Evolutionary conservation across 1,140 invertebrate genomes (phyloP).

Genomic region (Octopus sinensis): DNA sequence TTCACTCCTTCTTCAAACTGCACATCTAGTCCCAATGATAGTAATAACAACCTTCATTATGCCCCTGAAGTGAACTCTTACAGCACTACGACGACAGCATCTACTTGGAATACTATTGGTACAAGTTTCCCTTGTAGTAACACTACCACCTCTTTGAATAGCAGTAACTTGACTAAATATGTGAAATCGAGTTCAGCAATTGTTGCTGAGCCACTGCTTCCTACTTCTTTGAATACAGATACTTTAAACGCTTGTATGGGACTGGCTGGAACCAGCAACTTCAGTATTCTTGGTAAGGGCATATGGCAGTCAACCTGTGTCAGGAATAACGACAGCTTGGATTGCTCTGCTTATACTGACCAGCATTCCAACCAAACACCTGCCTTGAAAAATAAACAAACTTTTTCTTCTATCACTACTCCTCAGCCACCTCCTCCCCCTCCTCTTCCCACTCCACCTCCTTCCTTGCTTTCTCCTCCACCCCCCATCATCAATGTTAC

Average conservation of each 20-base stretch:
- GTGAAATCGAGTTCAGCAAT: neutral
- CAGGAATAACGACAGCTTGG: slow-evolving; percentile 5
- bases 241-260: slow-evolving; percentile 12
- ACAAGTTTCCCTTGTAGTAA: neutral
- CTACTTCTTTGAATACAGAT: neutral
- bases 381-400: neutral
- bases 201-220: neutral
- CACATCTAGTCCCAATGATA: neutral
- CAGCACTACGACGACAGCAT: neutral
- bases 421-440: no score
- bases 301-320: slow-evolving; percentile 6
- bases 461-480: no score
- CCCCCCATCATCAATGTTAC: no score
- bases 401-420: neutral
- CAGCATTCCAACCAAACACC: neutral
- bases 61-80: neutral
- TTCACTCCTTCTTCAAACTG: neutral
- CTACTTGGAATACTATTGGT: neutral
- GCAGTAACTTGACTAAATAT: no score
- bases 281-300: slow-evolving; percentile 12
- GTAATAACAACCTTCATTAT: neutral
- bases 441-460: no score
- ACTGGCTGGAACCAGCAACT: slow-evolving; percentile 7
- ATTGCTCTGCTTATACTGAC: slow-evolving; percentile 4
- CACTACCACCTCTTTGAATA: neutral